Base-by-base conservation (phyloP, 2,888 invertebrate species). In the Leuctra nigra region DNA sequence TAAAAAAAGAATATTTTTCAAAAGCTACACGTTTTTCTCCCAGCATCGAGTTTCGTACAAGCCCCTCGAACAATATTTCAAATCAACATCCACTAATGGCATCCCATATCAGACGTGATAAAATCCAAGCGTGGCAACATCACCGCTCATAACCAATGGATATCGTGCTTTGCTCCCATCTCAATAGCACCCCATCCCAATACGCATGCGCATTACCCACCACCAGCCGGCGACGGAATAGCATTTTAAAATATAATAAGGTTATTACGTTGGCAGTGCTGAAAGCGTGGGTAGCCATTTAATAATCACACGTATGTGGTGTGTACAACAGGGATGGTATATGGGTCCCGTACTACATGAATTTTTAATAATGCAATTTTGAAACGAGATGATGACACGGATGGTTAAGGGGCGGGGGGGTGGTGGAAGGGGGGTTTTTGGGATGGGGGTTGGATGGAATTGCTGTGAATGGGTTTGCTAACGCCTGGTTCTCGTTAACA, bases 181-280 rank as follows among this genome's bases (percentile, higher is more conserved):
- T n/a, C n/a, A n/a, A n/a, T 29, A 44, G 24, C 24, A 16, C 38
- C 54, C 52, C n/a, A n/a, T n/a, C n/a, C n/a, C n/a, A n/a, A 56
- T 58, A 56, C 55, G 48, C 47, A 53, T 35, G 55, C 56, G 48
- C 14, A 4, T 56, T 46, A 44, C 54, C 53, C 57, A 57, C 55
- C 4, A 18, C 33, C 18, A 23, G 22, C 14, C 18, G n/a, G 58
- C 62, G 59, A 54, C 58, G 60, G 56, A 61, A 61, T 59, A 58
- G 58, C 61, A 58, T 61, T 61, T 61, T 59, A 61, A 61, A 59
- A 59, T 59, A 59, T 61, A 61, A 61, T 61, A 61, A 61, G 61
- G 61, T 59, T 61, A 61, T 61, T 61, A 61, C 54, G 56, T 58
- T 36, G 50, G 54, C 36, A 41, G 9, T 24, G 18, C 41, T 25